Evolutionary conservation across 2,113 vertebrate genomes (phyloP).

Genomic region (Ammospiza nelsoni): DNA sequence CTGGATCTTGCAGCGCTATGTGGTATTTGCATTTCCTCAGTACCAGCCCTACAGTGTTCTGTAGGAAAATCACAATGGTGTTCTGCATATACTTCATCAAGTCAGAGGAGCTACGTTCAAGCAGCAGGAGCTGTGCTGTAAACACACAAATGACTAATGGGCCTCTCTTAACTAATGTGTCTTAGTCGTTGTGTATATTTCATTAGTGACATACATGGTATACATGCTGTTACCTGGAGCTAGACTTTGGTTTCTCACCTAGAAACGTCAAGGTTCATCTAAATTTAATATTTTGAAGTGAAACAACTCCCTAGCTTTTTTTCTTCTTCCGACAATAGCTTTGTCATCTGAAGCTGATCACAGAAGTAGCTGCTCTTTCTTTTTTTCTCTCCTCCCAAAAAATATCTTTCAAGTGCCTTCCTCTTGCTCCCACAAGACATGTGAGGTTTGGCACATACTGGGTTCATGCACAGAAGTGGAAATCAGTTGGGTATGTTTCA

Average conservation of each 20-base stretch:
- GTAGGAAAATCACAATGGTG: not conserved
- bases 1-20: not conserved
- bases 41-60: not conserved
- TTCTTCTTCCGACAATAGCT: not conserved
- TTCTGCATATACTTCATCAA: not conserved
- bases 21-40: not conserved
- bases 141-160: constrained; percentile 8
- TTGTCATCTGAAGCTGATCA: not conserved
- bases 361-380: not conserved
- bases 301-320: not conserved
- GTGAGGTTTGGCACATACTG: not conserved
- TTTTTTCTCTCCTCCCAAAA: not conserved
- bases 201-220: not conserved
- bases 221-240: constrained; percentile 6
- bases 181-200: not conserved
- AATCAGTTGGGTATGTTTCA: not conserved
- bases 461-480: not conserved
- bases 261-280: constrained; percentile 11
- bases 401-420: not conserved
- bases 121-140: not conserved
- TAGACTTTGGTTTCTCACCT: constrained; percentile 25
- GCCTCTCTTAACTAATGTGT: not conserved
- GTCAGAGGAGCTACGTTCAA: not conserved
- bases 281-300: constrained; percentile 12
- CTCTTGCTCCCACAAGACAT: not conserved